phyloP scores from a whole-genome alignment of 2,797 vertebrate genomes.

The Helicolenus hilgendorfi region DNA sequence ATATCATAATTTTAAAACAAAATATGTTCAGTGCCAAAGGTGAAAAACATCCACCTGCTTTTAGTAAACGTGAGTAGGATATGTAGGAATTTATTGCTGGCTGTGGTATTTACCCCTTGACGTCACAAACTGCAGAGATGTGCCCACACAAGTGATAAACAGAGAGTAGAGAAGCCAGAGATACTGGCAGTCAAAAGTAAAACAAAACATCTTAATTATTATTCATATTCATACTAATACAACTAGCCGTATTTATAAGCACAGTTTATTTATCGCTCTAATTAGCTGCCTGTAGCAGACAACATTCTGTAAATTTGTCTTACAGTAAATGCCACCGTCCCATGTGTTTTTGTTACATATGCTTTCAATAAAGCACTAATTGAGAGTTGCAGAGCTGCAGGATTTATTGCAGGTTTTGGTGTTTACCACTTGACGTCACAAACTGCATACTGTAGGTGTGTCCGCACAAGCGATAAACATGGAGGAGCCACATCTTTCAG shows the following conservation, averaged over 20 bases:
- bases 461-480: constrained; percentile 7
- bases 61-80: constrained; percentile 15
- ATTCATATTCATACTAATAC: neutral
- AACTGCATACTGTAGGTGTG: constrained; percentile 2
- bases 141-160: constrained; percentile 24
- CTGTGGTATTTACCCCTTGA: constrained; percentile 24
- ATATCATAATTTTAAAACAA: neutral
- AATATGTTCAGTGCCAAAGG: neutral
- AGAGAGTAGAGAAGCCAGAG: neutral
- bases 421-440: constrained; percentile 43
- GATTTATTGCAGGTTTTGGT: constrained; percentile 34
- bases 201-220: neutral
- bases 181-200: neutral
- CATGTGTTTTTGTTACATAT: neutral
- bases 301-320: neutral
- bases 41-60: neutral
- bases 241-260: neutral
- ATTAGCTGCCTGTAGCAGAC: neutral
- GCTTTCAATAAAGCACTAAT: constrained; percentile 24
- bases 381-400: neutral
- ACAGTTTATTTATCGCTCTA: neutral
- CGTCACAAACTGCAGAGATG: constrained; percentile 25
- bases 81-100: constrained; percentile 26
- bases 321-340: neutral
- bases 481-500: neutral